Base-by-base conservation (phyloP, 2,113 vertebrate species). In the Alouatta palliata region DNA sequence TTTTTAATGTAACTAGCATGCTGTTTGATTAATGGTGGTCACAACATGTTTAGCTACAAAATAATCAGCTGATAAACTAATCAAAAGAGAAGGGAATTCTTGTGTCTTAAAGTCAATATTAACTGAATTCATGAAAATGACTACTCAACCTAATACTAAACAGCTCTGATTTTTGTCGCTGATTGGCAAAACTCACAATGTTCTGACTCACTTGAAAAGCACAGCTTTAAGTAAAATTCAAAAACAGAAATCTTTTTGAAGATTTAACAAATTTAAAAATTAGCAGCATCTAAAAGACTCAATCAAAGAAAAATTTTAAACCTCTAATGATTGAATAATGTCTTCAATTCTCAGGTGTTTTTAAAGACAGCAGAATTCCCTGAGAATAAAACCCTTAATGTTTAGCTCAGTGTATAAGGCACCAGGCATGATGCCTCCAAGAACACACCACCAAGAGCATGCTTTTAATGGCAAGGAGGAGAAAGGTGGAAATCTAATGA, bases 1-100 rank as follows among this genome's bases (percentile, higher is more conserved):
- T 43, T 95, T 84, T 83, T 85, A 82, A 95, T 91, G 90, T 79
- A 40, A 82, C 61, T 54, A 82, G 81, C 91, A 96, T 94, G 97
- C 76, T 70, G 45, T 58, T 95, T 64, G 94, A 87, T 75, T 92
- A 66, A 70, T 58, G 81, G 77, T 56, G 45, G 25, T 80, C 85
- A 90, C 3, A 17, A 11, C 54, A 91, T 82, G 81, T 20, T 97
- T 58, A 87, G 86, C 64, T 81, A 90, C n/a, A 95, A 90, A 95
- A 87, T 35, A 84, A 90, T 64, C 56, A 76, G 35, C 80, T 83
- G 32, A 77, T 37, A 95, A 84, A 89, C 64, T 56, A 58, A 75
- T 47, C 54, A 40, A 91, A 88, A 97, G 32, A 86, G 32, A 87
- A 43, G 32, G 84, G 32, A 97, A 96, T 95, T 87, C 30, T 87